These are phyloP conservation scores for Phyllotreta cruciferae DNA, from an alignment of 2,888 invertebrate genomes.

Conservation along the genomic window DNA sequence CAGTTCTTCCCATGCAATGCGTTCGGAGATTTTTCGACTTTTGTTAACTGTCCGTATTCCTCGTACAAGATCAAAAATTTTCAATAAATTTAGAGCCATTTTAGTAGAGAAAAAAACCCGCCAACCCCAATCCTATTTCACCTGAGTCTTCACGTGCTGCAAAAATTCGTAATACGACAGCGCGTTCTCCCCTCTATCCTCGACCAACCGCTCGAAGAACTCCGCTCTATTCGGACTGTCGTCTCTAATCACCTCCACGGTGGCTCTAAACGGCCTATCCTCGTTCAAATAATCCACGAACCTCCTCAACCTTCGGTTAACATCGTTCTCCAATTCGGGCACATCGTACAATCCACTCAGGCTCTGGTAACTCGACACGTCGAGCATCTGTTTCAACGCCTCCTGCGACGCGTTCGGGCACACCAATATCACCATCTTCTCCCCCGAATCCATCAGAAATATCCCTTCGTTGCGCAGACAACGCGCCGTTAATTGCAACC, in stretches of 20 bases:
- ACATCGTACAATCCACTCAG: constrained; percentile 81
- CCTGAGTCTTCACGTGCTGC: constrained; percentile 89
- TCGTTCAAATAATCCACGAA: constrained; percentile 86
- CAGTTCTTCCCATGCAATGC: too few relatives aligned
- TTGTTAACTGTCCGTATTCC: too few relatives aligned
- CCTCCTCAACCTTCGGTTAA: constrained; percentile 76
- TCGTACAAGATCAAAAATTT: too few relatives aligned
- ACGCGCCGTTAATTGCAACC: constrained; percentile 85
- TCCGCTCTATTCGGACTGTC: constrained; percentile 82
- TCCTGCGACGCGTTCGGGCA: constrained; percentile 78
- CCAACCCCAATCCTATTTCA: constrained; percentile 69
- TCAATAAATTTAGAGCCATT: too few relatives aligned
- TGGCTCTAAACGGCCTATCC: constrained; percentile 80
- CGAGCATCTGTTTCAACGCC: constrained; percentile 80
- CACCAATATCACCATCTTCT: constrained; percentile 81
- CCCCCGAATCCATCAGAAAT: constrained; percentile 90
- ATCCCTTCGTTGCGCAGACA: constrained; percentile 85
- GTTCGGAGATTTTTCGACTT: too few relatives aligned
- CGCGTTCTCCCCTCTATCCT: constrained; percentile 92
- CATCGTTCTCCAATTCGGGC: constrained; percentile 78
- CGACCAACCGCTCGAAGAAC: constrained; percentile 89
- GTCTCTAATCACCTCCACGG: constrained; percentile 87
- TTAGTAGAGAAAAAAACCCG: constrained; percentile 29
- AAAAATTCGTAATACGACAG: constrained; percentile 98
- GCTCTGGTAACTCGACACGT: constrained; percentile 74